A percentile compares a stretch with the other conserved stretches of the same genome.
phyloP scores from a whole-genome alignment of 2,888 invertebrate genomes.

The Drosophila cognata region DNA sequence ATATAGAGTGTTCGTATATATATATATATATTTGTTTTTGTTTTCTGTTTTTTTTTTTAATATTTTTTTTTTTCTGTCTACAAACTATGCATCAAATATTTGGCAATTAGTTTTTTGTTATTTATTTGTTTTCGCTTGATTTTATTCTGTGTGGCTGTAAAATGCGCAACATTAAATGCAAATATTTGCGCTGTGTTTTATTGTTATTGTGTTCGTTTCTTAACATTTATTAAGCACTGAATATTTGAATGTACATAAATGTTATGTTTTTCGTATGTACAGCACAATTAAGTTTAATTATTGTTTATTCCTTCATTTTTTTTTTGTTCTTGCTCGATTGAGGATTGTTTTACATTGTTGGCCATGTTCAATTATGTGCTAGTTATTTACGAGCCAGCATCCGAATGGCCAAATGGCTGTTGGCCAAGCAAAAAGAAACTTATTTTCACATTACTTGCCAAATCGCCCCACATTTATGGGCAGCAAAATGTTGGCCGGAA shows the following conservation, averaged over 20 bases:
- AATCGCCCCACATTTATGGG: conserved; percentile 65
- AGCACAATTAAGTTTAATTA: conserved; percentile 74
- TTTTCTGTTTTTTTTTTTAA: conserved; percentile 17
- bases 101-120: conserved; percentile 72
- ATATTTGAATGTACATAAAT: conserved; percentile 19
- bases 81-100: conserved; percentile 71
- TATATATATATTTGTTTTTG: conserved; percentile 17
- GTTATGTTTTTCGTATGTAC: conserved; percentile 50
- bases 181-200: conserved; percentile 55
- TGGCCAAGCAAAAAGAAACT: conserved; percentile 63
- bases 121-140: conserved; percentile 29
- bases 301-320: conserved; percentile 48
- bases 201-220: conserved; percentile 20
- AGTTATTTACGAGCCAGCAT: conserved; percentile 59
- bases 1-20: conserved; percentile 26
- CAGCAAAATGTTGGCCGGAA: conserved; percentile 55
- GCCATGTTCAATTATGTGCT: conserved; percentile 60
- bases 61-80: conserved; percentile 34
- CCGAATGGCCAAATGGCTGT: conserved; percentile 35
- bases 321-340: conserved; percentile 28
- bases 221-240: conserved; percentile 56
- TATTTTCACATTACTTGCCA: conserved; percentile 72
- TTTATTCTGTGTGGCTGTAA: conserved; percentile 44
- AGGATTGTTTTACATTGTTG: conserved; percentile 47
- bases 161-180: conserved; percentile 69